Conservation (phyloP, 2,113 vertebrate genomes). For the Agelaius phoeniceus region DNA sequence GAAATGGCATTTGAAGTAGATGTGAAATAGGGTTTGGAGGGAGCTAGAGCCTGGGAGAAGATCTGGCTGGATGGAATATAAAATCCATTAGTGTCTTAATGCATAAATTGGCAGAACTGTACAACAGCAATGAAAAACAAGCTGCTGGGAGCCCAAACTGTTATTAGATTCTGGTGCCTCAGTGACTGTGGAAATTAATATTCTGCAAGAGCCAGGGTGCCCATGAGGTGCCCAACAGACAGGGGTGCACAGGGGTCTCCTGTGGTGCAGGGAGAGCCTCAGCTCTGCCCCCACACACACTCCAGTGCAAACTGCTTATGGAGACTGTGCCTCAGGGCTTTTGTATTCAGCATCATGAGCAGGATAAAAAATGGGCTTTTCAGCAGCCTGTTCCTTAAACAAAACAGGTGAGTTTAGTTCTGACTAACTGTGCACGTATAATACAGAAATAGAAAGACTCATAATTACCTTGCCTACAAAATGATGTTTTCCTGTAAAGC, state of each 20-base stretch:
- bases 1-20: conserved; percentile 9
- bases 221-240: not conserved
- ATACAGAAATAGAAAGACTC: not conserved
- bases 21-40: not conserved
- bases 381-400: not conserved
- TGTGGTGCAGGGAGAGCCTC: not conserved
- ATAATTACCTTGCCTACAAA: not conserved
- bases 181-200: not conserved
- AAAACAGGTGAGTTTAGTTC: not conserved
- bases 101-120: conserved; percentile 42
- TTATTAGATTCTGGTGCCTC: conserved; percentile 12
- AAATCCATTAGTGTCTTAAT: conserved; percentile 49
- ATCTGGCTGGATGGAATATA: not conserved
- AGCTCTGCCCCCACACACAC: not conserved
- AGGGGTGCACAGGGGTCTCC: not conserved
- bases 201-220: not conserved
- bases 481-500: not conserved
- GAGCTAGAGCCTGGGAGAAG: not conserved
- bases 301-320: not conserved
- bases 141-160: not conserved
- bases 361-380: not conserved
- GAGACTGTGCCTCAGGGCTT: not conserved
- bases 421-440: not conserved
- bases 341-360: not conserved
- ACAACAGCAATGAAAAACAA: not conserved